A percentile compares a stretch with the other conserved stretches of the same genome.
Evolutionary conservation across 2,113 vertebrate species (phyloP).

Genomic region (Heloderma charlesbogerti): DNA sequence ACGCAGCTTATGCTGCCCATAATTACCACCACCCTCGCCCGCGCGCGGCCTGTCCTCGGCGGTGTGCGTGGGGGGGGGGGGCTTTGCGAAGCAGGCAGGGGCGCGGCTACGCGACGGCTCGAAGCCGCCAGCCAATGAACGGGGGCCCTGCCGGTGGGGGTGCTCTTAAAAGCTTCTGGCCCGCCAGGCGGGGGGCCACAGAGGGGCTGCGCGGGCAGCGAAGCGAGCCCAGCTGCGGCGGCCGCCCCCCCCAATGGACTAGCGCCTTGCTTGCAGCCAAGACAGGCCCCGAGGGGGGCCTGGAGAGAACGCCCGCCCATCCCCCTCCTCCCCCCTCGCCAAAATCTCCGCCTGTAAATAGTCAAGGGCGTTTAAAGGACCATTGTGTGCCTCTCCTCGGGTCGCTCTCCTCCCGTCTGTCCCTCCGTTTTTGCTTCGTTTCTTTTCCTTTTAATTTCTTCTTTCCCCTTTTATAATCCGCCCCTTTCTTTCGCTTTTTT

Average conservation of each 20-base stretch:
- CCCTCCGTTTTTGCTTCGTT: not conserved
- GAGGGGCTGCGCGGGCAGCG: not conserved
- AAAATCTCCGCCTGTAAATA: conserved; percentile 1
- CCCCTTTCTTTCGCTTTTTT: no score
- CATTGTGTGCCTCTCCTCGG: not conserved
- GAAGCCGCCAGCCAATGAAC: conserved; percentile 24
- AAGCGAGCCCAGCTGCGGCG: not conserved
- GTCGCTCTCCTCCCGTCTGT: not conserved
- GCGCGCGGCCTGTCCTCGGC: not conserved
- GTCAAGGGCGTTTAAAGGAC: conserved; percentile 52
- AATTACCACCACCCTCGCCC: not conserved
- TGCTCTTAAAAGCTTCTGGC: conserved; percentile 7
- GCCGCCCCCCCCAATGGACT: not conserved
- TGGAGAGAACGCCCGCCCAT: not conserved
- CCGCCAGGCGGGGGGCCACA: not conserved
- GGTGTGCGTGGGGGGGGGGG: not conserved
- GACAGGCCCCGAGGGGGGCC: not conserved
- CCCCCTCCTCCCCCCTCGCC: not conserved
- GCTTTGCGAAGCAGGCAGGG: not conserved
- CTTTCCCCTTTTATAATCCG: not conserved
- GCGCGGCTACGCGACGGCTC: not conserved
- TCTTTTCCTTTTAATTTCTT: not conserved
- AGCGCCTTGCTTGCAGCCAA: not conserved
- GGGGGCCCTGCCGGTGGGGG: not conserved
- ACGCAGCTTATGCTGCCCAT: not conserved